Percentiles rank a stretch among this genome's conserved stretches.
phyloP scores from a whole-genome alignment of 2,888 invertebrate species.

The Xanthia togata region DNA sequence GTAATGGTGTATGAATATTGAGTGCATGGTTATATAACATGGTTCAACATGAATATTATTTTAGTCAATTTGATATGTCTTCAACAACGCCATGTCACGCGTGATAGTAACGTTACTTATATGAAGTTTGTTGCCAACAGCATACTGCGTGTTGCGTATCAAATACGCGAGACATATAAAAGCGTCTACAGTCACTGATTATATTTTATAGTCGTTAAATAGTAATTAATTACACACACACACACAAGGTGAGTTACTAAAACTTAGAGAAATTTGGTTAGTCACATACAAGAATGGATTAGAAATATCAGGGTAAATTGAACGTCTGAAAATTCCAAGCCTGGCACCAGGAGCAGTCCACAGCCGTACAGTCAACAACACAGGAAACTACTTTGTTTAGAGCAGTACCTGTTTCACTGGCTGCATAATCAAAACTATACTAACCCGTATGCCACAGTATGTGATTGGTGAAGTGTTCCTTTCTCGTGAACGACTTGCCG shows the following conservation, averaged over 20 bases:
- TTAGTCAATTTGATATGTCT: background rate
- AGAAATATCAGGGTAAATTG: slow-evolving; percentile 9
- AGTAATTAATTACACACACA: slow-evolving; percentile 1
- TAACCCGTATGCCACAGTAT: slow-evolving; percentile 96
- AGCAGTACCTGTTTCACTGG: slow-evolving; percentile 39
- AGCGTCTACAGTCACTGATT: background rate
- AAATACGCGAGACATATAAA: background rate
- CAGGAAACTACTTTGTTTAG: slow-evolving; percentile 35
- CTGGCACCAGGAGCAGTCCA: slow-evolving; percentile 71
- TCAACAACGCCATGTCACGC: background rate
- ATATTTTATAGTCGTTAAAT: slow-evolving; percentile 7
- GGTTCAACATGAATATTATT: background rate
- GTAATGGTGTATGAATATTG: slow-evolving; percentile 51
- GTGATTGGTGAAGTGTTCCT: slow-evolving; percentile 97
- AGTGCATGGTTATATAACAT: background rate
- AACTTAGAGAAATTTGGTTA: slow-evolving; percentile 24
- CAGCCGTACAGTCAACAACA: slow-evolving; percentile 43
- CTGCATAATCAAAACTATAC: slow-evolving; percentile 77
- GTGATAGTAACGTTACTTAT: background rate
- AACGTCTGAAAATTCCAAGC: slow-evolving; percentile 74
- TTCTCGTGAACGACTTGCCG: slow-evolving; percentile 96
- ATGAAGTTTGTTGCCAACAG: background rate
- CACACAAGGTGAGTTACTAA: slow-evolving; percentile 20
- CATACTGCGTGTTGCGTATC: background rate
- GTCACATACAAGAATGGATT: slow-evolving; percentile 9